Base-by-base conservation (phyloP, 2,113 vertebrate genomes). In the Nibea coibor region DNA sequence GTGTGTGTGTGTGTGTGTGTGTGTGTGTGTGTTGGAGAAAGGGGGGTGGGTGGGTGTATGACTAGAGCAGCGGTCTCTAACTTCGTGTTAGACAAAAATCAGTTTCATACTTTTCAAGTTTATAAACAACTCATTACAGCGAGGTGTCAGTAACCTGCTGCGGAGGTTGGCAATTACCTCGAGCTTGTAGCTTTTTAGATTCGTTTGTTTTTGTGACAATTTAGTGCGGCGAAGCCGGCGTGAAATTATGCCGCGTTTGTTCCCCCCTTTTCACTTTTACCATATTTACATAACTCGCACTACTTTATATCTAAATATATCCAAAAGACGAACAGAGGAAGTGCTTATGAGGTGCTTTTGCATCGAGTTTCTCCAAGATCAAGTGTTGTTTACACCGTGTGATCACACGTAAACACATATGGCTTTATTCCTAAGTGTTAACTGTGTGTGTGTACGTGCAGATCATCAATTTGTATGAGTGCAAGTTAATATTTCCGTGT, bases 61-160 rank as follows among this genome's bases (percentile, higher is more conserved):
- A 83, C 62, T 43, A 35, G 62, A 85, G 31, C 79, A 59, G 17
- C 11, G 28, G 73, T 75, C 81, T 89, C 63, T 66, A 78, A 89
- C 82, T 87, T 80, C 77, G 24, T 48, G 35, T 86, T 67, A 8
- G 15, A 56, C 43, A 39, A 24, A 35, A 75, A 31, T 72, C 72
- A 22, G 22, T 81, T 78, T 82, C 61, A 16, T 70, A 75, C 73
- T 79, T 88, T 57, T 84, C 57, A 75, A 62, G 50, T 71, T 53
- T 74, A 75, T 20, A 45, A 90, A 72, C 51, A 84, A 24, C 72
- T 58, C 59, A 78, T 80, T 80, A 80, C 72, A n/a, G 15, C 2
- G 48, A 77, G 77, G 65, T 67, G 82, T 83, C 79, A 35, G 73
- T 79, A 78, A 88, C 80, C 79, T 87, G 80, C 81, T 76, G 84